These are phyloP conservation scores for Malurus elegans DNA, from an alignment of 2,113 vertebrate genomes.

Conservation along the genomic window DNA sequence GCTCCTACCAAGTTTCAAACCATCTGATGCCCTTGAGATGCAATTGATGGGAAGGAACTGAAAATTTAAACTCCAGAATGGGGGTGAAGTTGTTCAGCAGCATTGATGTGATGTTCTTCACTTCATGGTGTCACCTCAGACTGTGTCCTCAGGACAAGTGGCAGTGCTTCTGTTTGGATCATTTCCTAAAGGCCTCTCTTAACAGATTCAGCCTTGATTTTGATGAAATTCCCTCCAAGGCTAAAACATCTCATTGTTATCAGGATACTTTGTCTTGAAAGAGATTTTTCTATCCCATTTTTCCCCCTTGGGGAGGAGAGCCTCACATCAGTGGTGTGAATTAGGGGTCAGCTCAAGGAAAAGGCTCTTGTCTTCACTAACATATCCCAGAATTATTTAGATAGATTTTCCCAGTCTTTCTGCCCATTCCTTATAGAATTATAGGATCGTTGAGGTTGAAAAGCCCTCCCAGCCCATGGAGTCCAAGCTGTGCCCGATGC, in stretches of 20 bases:
- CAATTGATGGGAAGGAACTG: neutral
- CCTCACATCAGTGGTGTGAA: neutral
- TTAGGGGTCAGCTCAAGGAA: neutral
- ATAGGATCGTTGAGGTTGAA: neutral
- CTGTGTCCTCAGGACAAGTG: neutral
- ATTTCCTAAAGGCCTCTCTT: neutral
- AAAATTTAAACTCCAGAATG: neutral
- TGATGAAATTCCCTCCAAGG: neutral
- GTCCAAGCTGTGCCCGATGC: neutral
- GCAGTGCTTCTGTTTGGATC: neutral
- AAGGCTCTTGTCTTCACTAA: neutral
- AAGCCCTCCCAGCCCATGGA: neutral
- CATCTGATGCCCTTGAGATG: neutral
- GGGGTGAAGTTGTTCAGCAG: neutral
- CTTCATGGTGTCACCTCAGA: neutral
- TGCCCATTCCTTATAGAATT: no score
- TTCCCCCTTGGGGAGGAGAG: neutral
- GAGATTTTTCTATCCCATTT: neutral
- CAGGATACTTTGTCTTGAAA: neutral
- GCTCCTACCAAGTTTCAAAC: neutral
- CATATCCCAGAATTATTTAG: rapidly evolving
- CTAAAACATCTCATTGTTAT: neutral
- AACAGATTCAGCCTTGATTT: neutral
- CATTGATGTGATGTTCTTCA: neutral
- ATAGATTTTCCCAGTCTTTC: no score